phyloP scores from a whole-genome alignment of 2,113 vertebrate genomes.

The Plecotus auritus region DNA sequence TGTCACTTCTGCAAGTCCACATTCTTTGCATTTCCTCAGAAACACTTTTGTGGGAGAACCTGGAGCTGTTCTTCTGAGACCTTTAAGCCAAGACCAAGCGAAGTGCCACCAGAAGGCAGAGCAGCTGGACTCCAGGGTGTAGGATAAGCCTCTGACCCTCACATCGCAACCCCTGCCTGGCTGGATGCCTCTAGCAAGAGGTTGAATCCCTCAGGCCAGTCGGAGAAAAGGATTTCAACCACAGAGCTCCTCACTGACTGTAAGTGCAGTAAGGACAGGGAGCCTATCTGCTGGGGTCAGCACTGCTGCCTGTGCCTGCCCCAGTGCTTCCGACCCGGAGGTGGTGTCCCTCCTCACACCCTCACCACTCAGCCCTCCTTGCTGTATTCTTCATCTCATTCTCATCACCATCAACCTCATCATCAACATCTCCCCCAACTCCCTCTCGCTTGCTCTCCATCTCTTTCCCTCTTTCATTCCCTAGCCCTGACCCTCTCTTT shows the following conservation, averaged over 20 bases:
- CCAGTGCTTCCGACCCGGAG: not conserved
- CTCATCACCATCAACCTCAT: not conserved
- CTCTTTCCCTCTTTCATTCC: not conserved
- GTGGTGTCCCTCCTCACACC: not conserved
- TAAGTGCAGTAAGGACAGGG: not conserved
- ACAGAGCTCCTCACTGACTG: not conserved
- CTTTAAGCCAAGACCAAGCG: not conserved
- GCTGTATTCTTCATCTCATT: not conserved
- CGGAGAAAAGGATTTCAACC: not conserved
- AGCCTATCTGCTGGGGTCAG: too few species aligned
- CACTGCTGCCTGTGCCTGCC: not conserved
- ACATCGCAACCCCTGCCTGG: not conserved
- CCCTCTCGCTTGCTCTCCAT: not conserved
- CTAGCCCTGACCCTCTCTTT: not conserved
- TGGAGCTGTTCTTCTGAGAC: not conserved
- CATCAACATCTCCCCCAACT: not conserved
- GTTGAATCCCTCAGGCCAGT: accelerated
- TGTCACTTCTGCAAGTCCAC: not conserved
- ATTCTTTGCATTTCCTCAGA: not conserved
- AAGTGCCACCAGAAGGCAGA: not conserved
- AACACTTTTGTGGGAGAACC: not conserved
- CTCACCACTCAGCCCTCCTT: not conserved
- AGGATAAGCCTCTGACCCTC: not conserved
- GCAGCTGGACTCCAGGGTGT: not conserved
- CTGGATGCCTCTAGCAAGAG: not conserved